phyloP scores from a whole-genome alignment of 1,140 invertebrate genomes.

The Anagrus nilaparvatae region DNA sequence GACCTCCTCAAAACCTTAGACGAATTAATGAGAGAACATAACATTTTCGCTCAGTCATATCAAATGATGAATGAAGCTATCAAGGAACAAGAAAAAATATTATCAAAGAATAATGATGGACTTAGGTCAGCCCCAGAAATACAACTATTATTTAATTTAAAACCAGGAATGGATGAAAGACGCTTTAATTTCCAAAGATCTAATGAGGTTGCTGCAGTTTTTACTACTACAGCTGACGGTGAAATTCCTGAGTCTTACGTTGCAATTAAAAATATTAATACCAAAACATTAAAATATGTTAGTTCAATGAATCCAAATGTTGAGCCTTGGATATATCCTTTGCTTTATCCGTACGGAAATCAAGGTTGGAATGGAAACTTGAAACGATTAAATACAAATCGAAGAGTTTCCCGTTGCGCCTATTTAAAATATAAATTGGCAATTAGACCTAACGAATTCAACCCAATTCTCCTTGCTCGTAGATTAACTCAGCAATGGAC shows the following conservation, averaged over 20 bases:
- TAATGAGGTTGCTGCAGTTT: too few relatives aligned
- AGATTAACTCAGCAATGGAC: conserved; percentile 6
- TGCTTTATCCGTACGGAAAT: conserved; percentile 13
- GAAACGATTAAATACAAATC: conserved; percentile 1
- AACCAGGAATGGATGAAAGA: too few relatives aligned
- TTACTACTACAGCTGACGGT: too few relatives aligned
- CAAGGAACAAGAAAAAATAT: too few relatives aligned
- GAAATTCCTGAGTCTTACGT: too few relatives aligned
- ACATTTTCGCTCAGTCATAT: conserved; percentile 11
- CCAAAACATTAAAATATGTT: background rate
- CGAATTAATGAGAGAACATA: conserved; percentile 5
- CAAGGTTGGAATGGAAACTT: conserved; percentile 12
- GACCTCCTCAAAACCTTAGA: too few relatives aligned
- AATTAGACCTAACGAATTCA: background rate
- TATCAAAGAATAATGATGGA: too few relatives aligned
- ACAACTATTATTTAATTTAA: too few relatives aligned
- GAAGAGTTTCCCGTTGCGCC: conserved; percentile 3
- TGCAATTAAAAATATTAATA: too few relatives aligned
- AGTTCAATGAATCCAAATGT: conserved; percentile 7
- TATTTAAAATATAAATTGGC: conserved; percentile 8
- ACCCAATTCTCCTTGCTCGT: conserved; percentile 1
- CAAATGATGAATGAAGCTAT: conserved; percentile 2
- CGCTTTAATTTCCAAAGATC: too few relatives aligned
- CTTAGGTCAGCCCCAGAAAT: too few relatives aligned
- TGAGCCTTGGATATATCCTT: conserved; percentile 8